Evolutionary conservation across 2,888 invertebrate genomes (phyloP).

Genomic region (Argyra leucocephala): DNA sequence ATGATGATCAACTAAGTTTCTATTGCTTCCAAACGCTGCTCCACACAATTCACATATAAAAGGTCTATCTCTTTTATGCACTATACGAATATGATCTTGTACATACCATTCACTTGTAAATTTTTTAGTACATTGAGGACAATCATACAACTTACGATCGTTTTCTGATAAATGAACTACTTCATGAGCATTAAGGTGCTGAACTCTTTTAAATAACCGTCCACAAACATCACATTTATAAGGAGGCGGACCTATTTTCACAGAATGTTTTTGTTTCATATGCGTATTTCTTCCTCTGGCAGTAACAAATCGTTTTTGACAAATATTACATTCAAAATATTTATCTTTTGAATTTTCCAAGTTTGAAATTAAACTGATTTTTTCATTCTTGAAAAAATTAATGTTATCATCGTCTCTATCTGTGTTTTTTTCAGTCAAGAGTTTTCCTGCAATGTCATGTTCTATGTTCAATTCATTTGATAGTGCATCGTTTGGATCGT

Average conservation of each 20-base stretch:
- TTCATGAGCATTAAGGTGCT: slow-evolving; percentile 18
- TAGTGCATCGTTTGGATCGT: neutral
- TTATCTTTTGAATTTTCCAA: neutral
- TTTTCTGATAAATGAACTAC: slow-evolving; percentile 20
- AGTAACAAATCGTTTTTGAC: neutral
- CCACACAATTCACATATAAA: slow-evolving; percentile 46
- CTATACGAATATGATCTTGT: slow-evolving; percentile 7
- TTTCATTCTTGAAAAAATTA: neutral
- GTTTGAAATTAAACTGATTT: neutral
- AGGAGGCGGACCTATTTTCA: neutral
- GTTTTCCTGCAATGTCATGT: neutral
- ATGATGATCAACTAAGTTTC: slow-evolving; percentile 32
- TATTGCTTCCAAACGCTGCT: slow-evolving; percentile 18
- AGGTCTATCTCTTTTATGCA: slow-evolving; percentile 35
- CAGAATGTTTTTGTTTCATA: neutral
- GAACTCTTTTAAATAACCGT: neutral
- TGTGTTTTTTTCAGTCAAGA: neutral
- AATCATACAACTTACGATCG: slow-evolving; percentile 21
- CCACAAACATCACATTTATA: neutral
- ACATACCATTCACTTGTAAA: slow-evolving; percentile 6
- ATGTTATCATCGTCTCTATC: neutral
- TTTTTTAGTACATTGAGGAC: slow-evolving; percentile 21
- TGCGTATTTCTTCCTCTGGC: neutral
- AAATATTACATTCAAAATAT: neutral
- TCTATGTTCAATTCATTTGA: neutral